Percentiles rank a stretch among this genome's conserved stretches.
phyloP scores from a whole-genome alignment of 2,888 invertebrate genomes.

The Lepetodrilus schrolli region DNA sequence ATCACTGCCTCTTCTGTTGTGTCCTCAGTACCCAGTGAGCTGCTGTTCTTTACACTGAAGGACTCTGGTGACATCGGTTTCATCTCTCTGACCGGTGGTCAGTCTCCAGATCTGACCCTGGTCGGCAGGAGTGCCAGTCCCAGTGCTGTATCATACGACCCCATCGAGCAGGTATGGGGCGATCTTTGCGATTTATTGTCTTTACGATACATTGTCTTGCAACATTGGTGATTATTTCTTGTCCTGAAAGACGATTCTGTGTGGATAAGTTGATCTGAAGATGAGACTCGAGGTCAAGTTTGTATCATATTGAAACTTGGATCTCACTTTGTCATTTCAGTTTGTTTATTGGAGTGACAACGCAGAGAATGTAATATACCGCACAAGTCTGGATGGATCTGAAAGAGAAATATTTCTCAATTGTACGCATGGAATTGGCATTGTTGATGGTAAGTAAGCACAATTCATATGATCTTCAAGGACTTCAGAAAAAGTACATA shows the following conservation, averaged over 20 bases:
- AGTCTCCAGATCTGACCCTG: conserved; percentile 51
- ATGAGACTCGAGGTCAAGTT: too few relatives aligned
- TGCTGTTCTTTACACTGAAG: conserved; percentile 63
- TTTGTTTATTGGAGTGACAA: conserved; percentile 71
- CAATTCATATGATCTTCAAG: neutral
- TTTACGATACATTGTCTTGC: too few relatives aligned
- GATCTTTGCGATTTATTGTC: too few relatives aligned
- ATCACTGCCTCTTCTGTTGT: too few relatives aligned
- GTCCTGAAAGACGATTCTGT: too few relatives aligned
- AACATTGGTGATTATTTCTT: too few relatives aligned
- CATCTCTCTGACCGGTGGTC: conserved; percentile 53
- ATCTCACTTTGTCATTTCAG: conserved; percentile 46
- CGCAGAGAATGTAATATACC: conserved; percentile 59
- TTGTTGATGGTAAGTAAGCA: conserved; percentile 60
- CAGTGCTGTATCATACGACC: conserved; percentile 64
- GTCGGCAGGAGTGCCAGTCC: conserved; percentile 59
- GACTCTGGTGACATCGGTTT: conserved; percentile 66
- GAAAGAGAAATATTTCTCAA: conserved; percentile 60
- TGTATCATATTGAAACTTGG: too few relatives aligned
- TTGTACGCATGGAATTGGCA: conserved; percentile 57
- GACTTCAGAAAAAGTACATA: neutral
- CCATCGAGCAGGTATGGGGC: conserved; percentile 62
- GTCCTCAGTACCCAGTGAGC: conserved; percentile 57
- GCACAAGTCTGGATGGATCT: conserved; percentile 57
- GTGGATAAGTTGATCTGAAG: too few relatives aligned